Percentiles rank a stretch among this genome's conserved stretches.
These are phyloP conservation scores for Vanacampus margaritifer DNA, from an alignment of 2,113 vertebrate species.

Conservation along the genomic window DNA sequence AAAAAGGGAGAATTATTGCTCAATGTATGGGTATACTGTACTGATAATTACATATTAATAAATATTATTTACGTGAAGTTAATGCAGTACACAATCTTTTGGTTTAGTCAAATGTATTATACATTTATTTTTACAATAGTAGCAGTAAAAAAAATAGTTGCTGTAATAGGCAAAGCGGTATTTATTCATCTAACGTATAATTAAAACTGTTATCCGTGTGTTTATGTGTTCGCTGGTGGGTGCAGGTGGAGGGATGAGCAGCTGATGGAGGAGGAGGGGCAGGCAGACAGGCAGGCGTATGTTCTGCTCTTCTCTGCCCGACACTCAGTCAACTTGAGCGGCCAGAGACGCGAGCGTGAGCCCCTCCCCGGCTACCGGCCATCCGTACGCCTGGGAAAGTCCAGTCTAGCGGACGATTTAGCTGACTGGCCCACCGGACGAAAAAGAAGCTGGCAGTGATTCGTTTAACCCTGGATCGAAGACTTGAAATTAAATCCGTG, in stretches of 20 bases:
- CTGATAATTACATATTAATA: not conserved
- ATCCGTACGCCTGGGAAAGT: constrained; percentile 15
- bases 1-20: not conserved
- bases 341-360: constrained; percentile 25
- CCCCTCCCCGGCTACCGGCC: constrained; percentile 29
- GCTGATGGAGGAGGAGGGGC: constrained; percentile 22
- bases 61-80: not conserved
- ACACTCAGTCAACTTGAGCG: constrained; percentile 23
- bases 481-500: not conserved
- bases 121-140: not conserved
- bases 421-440: not conserved
- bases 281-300: constrained; percentile 5
- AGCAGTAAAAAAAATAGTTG: not conserved
- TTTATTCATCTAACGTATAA: too few species aligned
- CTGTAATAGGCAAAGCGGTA: too few species aligned
- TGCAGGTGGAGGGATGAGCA: constrained; percentile 21
- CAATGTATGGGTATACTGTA: not conserved
- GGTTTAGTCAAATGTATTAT: not conserved
- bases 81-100: not conserved
- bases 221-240: constrained; percentile 19
- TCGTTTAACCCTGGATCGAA: not conserved
- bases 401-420: constrained; percentile 14
- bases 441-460: not conserved
- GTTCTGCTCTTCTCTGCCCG: constrained; percentile 29
- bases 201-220: not conserved